Evolutionary conservation across 1,140 invertebrate species (phyloP).

Genomic region (Chironomus striatipennis): DNA sequence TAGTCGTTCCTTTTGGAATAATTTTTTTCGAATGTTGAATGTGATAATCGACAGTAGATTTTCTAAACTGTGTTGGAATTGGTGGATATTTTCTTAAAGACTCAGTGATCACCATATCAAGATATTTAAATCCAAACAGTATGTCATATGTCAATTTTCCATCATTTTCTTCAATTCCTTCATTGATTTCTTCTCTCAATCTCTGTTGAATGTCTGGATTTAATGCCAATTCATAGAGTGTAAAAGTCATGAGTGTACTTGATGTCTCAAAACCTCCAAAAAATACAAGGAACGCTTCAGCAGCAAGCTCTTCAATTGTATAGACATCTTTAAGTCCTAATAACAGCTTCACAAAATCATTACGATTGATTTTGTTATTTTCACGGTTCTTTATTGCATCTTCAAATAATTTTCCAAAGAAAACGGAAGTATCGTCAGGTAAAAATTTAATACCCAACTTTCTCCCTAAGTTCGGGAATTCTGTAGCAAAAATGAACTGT

Average conservation of each 20-base stretch:
- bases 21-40: conserved; percentile 35
- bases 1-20: conserved; percentile 34
- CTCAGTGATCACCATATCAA: conserved; percentile 26
- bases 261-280: conserved; percentile 19
- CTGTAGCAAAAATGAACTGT: conserved; percentile 27
- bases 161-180: background rate
- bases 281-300: conserved; percentile 37
- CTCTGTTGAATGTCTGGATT: conserved; percentile 21
- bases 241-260: conserved; percentile 10
- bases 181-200: background rate
- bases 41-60: conserved; percentile 38
- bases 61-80: conserved; percentile 35
- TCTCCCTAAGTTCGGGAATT: conserved; percentile 31
- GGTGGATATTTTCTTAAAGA: conserved; percentile 43
- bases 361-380: conserved; percentile 39
- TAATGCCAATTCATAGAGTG: conserved; percentile 21
- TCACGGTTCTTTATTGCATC: conserved; percentile 46
- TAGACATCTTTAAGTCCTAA: conserved; percentile 44
- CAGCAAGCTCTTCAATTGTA: conserved; percentile 31
- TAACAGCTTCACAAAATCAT: conserved; percentile 52
- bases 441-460: conserved; percentile 27
- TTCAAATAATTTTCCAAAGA: conserved; percentile 46
- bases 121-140: background rate
- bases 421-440: conserved; percentile 32
- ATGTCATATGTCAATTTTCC: conserved; percentile 12